Evolutionary conservation across 35 echinoderm and acorn worm genomes (phyloP).

Genomic region (Apostichopus parvimensis): DNA sequence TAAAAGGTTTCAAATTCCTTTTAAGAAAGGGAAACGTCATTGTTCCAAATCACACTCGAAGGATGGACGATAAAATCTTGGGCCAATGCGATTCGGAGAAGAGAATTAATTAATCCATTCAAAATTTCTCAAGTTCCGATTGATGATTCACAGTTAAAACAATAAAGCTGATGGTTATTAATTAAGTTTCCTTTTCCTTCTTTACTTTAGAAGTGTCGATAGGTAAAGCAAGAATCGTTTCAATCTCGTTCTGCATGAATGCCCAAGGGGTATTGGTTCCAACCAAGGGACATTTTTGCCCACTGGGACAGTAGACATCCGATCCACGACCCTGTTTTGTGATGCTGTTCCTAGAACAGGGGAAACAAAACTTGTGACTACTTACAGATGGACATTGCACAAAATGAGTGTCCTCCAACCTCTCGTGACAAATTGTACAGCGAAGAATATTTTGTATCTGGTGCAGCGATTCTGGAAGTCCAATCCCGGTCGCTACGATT

Average conservation of each 20-base stretch:
- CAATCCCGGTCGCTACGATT: conserved; percentile 26
- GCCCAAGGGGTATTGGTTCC: conserved; percentile 98
- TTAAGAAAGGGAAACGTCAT: too few species aligned
- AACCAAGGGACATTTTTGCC: conserved; percentile 92
- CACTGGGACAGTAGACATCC: conserved; percentile 98
- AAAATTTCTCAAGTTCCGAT: too few species aligned
- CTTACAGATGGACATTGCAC: conserved; percentile 98
- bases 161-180: too few species aligned
- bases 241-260: conserved; percentile 99
- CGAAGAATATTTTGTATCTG: conserved; percentile 56
- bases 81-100: too few species aligned
- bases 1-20: too few species aligned
- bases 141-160: too few species aligned
- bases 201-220: conserved; percentile 83
- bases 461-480: conserved; percentile 88
- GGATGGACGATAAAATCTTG: too few species aligned
- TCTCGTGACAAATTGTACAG: conserved; percentile 98
- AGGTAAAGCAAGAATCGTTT: conserved; percentile 78
- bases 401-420: conserved; percentile 98
- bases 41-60: too few species aligned
- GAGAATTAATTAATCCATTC: too few species aligned
- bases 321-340: conserved; percentile 94
- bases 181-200: conserved; percentile 84
- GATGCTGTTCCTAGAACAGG: conserved; percentile 96
- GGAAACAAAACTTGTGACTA: conserved; percentile 97